Evolutionary conservation across 1,140 invertebrate genomes (phyloP).

Genomic region (Drosophila kanapiae): DNA sequence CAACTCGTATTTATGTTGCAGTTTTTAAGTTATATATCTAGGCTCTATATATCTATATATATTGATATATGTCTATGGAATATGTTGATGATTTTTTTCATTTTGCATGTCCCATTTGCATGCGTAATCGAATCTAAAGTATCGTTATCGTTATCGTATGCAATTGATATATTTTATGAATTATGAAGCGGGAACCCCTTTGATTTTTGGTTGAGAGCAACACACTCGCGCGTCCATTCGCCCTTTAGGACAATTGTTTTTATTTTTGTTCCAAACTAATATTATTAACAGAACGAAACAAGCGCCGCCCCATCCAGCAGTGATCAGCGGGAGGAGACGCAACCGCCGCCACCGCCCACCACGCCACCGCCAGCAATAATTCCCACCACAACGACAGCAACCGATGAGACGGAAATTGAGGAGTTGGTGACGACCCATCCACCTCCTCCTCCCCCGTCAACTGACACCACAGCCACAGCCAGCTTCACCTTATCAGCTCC

Average conservation of each 20-base stretch:
- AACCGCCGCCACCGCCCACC: slow-evolving; percentile 68
- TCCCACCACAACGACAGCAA: slow-evolving; percentile 50
- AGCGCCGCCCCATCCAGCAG: slow-evolving; percentile 57
- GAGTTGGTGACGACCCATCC: slow-evolving; percentile 26
- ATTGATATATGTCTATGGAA: slow-evolving; percentile 36
- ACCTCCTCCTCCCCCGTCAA: background rate
- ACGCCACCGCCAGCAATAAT: slow-evolving; percentile 66
- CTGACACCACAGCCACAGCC: slow-evolving; percentile 72
- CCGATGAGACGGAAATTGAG: slow-evolving; percentile 69
- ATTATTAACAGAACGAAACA: slow-evolving; percentile 85
- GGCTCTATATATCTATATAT: slow-evolving; percentile 33
- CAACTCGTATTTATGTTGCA: slow-evolving; percentile 34
- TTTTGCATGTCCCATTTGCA: slow-evolving; percentile 68
- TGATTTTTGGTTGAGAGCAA: slow-evolving; percentile 62
- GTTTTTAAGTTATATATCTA: slow-evolving; percentile 48
- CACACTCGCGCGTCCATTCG: slow-evolving; percentile 45
- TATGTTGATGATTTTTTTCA: slow-evolving; percentile 61
- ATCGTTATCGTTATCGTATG: slow-evolving; percentile 46
- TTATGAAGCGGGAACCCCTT: slow-evolving; percentile 26
- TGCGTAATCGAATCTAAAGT: slow-evolving; percentile 47
- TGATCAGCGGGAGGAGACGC: slow-evolving; percentile 48
- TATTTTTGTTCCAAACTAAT: slow-evolving; percentile 83
- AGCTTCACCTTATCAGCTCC: slow-evolving; percentile 77
- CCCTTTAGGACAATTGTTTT: slow-evolving; percentile 57
- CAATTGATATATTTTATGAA: slow-evolving; percentile 31